Evolutionary conservation across 2,797 vertebrate species (phyloP), one percentile per base, ranked within the genome.

Genomic region (Pelodytes ibericus): DNA sequence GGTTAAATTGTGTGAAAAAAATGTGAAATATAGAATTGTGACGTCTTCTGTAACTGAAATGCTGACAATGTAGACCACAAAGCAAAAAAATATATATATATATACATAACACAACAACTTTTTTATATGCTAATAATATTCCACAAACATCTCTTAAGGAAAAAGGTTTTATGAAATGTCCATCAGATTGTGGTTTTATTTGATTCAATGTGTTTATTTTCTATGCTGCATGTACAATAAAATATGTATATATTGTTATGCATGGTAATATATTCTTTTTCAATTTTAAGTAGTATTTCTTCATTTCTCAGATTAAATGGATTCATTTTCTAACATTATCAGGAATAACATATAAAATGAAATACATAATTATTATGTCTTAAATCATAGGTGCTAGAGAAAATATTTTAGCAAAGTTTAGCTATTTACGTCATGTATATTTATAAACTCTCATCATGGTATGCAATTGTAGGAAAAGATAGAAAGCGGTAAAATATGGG

Each of bases 191-290:
- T 49, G 25, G 39, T 68, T 75, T 47, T 60, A 51, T 41, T 39
- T 68, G 51, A 49, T 56, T 64, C 31, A 29, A 60, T 68, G 64
- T 58, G 29, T 68, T 61, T 27, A 39, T 22, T 31, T 68, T 57
- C 30, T 47, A 22, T 59, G 20, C 53, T 31, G 25, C 29, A 59
- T 27, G 63, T 29, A 49, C 27, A 60, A 58, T 67, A 30, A 68
- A 30, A 61, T 22, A 49, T 47, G 31, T 61, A 15, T 20, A 75
- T 60, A 68, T 74, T 24, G 25, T 31, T 31, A 22, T 26, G 57
- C 33, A 47, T 44, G 36, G n/a, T 11, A 47, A 41, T 47, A 75
- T 31, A 66, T 20, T 7, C 31, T 51, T 60, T 51, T 16, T 20
- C 64, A 39, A 51, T 61, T 41, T 67, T 31, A 74, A 58, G 58